Conservation (phyloP, 2,113 vertebrate species). For the Passer montanus region DNA sequence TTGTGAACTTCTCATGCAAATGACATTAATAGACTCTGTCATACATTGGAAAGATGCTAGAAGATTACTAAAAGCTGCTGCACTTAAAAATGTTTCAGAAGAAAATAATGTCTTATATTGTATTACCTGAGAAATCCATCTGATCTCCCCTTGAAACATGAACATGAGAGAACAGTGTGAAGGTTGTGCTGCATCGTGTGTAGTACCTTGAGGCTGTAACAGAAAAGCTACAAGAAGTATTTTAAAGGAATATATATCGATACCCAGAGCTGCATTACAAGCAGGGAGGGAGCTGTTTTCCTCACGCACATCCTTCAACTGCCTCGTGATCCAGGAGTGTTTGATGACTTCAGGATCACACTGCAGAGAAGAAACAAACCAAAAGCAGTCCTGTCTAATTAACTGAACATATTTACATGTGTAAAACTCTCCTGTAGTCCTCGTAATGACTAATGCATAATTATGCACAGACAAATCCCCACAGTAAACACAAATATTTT, state of each 20-base stretch:
- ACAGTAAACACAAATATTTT: constrained; percentile 74
- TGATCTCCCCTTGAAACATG: background rate
- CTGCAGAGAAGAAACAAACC: constrained; percentile 60
- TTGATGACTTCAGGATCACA: constrained; percentile 54
- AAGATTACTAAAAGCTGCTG: constrained; percentile 58
- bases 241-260: background rate
- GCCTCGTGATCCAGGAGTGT: constrained; percentile 16
- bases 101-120: background rate
- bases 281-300: background rate
- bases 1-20: constrained; percentile 68
- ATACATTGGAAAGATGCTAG: constrained; percentile 49
- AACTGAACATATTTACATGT: constrained; percentile 72
- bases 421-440: constrained; percentile 72
- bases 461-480: constrained; percentile 73
- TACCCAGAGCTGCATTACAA: background rate
- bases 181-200: background rate
- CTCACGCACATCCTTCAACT: background rate
- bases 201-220: background rate
- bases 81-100: constrained; percentile 47
- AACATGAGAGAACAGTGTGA: background rate
- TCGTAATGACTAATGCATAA: constrained; percentile 70
- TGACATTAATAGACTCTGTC: constrained; percentile 62
- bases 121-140: background rate
- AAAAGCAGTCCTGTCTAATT: constrained; percentile 70
- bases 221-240: constrained; percentile 7